phyloP scores from a whole-genome alignment of 2,113 vertebrate genomes.

The Pachycephala philippinensis region DNA sequence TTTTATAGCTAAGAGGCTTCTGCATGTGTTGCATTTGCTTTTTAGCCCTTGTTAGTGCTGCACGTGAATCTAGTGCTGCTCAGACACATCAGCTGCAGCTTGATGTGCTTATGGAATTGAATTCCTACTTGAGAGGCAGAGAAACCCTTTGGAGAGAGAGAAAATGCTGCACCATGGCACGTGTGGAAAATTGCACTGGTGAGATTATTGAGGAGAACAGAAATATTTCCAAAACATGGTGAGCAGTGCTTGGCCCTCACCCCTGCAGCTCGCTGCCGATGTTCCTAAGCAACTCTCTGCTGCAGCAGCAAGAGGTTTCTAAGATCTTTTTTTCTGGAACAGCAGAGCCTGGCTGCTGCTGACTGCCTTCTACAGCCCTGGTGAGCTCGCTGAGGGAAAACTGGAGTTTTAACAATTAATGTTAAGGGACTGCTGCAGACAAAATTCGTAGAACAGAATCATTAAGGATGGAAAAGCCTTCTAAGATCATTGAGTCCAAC shows the following conservation, averaged over 20 bases:
- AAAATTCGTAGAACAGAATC: neutral
- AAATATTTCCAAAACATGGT: neutral
- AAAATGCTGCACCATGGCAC: constrained; percentile 62
- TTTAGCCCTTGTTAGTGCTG: constrained; percentile 68
- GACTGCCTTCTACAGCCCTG: neutral
- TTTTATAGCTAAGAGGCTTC: neutral
- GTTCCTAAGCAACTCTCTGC: neutral
- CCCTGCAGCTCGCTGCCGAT: neutral
- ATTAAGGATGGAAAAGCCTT: neutral
- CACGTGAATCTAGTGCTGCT: constrained; percentile 29
- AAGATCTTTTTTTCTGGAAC: neutral
- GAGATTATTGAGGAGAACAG: neutral
- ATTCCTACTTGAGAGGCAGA: constrained; percentile 24
- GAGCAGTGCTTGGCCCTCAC: neutral
- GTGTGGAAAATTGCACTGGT: neutral
- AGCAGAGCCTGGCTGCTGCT: neutral
- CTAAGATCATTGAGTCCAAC: neutral
- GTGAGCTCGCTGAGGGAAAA: neutral
- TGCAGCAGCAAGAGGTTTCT: neutral
- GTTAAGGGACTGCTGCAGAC: neutral
- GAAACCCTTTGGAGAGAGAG: constrained; percentile 20
- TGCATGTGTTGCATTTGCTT: neutral
- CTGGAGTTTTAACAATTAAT: neutral
- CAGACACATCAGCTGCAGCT: constrained; percentile 66
- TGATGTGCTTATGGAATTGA: constrained; percentile 21